Evolutionary conservation across 2,888 invertebrate genomes (phyloP).

Genomic region (Emmelina monodactyla): DNA sequence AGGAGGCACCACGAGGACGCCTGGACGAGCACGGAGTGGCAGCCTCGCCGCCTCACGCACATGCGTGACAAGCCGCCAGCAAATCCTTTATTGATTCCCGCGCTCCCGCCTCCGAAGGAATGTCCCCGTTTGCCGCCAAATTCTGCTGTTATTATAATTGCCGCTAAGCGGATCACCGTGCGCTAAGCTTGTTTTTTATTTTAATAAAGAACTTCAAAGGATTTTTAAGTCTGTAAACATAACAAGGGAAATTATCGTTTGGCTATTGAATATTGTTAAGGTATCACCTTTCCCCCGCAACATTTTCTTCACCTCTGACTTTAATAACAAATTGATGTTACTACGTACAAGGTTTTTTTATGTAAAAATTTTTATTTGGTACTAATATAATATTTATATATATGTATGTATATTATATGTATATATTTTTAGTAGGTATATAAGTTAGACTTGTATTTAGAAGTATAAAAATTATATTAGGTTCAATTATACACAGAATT

Average conservation of each 20-base stretch:
- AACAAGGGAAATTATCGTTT: slow-evolving; percentile 12
- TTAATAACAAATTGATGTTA: too few species aligned
- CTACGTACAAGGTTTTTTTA: too few species aligned
- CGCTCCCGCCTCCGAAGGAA: slow-evolving; percentile 60
- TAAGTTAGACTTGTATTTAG: too few species aligned
- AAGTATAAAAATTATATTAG: too few species aligned
- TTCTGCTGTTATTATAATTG: slow-evolving; percentile 44
- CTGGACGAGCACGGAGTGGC: background rate
- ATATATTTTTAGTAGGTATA: too few species aligned
- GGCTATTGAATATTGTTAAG: slow-evolving; percentile 9
- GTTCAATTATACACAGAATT: too few species aligned
- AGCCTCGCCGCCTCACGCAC: slow-evolving; percentile 44
- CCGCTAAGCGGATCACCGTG: slow-evolving; percentile 41
- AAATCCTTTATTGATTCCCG: slow-evolving; percentile 67
- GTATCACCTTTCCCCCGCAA: too few species aligned
- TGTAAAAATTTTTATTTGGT: too few species aligned
- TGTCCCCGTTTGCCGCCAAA: slow-evolving; percentile 57
- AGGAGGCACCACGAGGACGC: background rate
- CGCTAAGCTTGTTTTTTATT: slow-evolving; percentile 31
- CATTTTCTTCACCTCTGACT: too few species aligned
- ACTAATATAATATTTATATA: too few species aligned
- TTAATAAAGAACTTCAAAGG: slow-evolving; percentile 25
- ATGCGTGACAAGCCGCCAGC: slow-evolving; percentile 65
- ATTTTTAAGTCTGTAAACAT: slow-evolving; percentile 5
- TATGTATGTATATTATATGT: too few species aligned